Base-by-base conservation (phyloP, 2,113 vertebrate species). In the Nymphicus hollandicus region DNA sequence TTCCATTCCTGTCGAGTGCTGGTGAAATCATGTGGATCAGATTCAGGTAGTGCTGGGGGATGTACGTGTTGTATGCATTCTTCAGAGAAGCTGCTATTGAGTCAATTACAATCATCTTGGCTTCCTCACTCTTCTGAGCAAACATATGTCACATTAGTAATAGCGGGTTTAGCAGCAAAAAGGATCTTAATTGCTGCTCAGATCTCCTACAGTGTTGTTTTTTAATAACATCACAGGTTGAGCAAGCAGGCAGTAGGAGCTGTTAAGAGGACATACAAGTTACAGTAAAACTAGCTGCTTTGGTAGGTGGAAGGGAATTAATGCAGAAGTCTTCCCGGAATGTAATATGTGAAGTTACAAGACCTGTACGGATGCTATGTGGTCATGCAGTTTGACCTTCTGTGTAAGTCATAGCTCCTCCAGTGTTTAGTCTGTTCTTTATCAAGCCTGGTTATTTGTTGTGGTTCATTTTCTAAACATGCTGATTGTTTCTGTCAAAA, bases 61-160 rank as follows among this genome's bases (percentile, higher is more conserved):
- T 24, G 28, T 56, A 14, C 0, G 0, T 61, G 76, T 77, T 81
- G 44, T 35, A 25, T 9, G 4, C 13, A 5, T 73, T 78, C 23
- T 19, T 84, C 31, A 66, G 69, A 81, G 53, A 2, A 89, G 35
- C 17, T 73, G 7, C 22, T 53, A 9, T 60, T 41, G 29, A 70
- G 22, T 61, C 1, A 2, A 65, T 12, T 60, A 18, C 1, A 66
- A 58, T 44, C 20, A 27, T 23, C 41, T 33, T 5, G 1, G 12
- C 15, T 69, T 89, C 69, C 10, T 50, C 6, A 0, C 15, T 85
- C 19, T 69, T 83, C 31, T 47, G 28, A 58, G 31, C 6, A 78
- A 72, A 63, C 0, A 0, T 49, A 8, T 53, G n/a, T 77, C 1
- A 0, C 49, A 1, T 28, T 58, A 53, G 22, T 49, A 63, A 83